Evolutionary conservation across 64 coral and sea anemone genomes (phyloP).

Genomic region (Anthopleura sola): DNA sequence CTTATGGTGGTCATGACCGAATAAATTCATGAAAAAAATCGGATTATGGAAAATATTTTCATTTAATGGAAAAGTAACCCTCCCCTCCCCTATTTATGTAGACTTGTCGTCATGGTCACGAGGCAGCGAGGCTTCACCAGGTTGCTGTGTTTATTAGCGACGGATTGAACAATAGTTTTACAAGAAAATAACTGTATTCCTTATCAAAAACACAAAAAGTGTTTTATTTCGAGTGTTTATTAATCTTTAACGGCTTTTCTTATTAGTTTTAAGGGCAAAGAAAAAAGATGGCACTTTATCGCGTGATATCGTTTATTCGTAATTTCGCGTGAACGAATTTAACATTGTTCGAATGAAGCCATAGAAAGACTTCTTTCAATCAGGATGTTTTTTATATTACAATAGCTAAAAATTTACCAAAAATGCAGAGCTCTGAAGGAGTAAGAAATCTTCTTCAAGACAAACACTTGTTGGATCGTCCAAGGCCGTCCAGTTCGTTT

Average conservation of each 20-base stretch:
- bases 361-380: neutral
- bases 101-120: neutral
- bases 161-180: neutral
- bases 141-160: conserved; percentile 7
- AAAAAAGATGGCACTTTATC: neutral
- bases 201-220: neutral
- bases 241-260: neutral
- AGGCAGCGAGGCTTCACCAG: neutral
- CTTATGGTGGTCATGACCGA: neutral
- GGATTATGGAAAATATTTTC: no score
- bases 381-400: neutral
- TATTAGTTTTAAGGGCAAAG: neutral
- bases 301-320: neutral
- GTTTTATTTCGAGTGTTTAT: neutral
- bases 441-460: conserved; percentile 51
- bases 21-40: neutral
- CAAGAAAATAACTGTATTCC: neutral
- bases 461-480: conserved; percentile 36
- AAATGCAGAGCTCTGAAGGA: conserved; percentile 66
- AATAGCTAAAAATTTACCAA: neutral
- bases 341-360: neutral
- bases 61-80: neutral
- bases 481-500: conserved; percentile 16
- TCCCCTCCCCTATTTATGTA: neutral
- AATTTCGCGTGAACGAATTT: neutral